A percentile compares a stretch with the other conserved stretches of the same genome.
These are phyloP conservation scores for Cydia fagiglandana DNA, from an alignment of 1,140 invertebrate species.

Conservation along the genomic window DNA sequence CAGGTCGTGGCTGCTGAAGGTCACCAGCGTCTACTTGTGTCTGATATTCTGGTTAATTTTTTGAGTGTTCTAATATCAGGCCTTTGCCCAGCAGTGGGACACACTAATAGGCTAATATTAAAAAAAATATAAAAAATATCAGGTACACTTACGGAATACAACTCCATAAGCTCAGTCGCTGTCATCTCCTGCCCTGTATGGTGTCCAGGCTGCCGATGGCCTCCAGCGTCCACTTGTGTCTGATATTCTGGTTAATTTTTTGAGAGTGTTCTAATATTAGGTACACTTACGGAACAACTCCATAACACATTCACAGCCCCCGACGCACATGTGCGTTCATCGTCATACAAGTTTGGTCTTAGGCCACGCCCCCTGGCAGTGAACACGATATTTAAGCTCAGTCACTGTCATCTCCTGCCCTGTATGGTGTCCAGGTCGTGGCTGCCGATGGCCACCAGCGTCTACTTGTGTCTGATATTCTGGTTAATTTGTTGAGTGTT, in stretches of 20 bases:
- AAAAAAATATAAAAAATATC: too few relatives aligned
- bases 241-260: conserved; percentile 92
- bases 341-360: too few relatives aligned
- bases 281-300: conserved; percentile 88
- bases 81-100: too few relatives aligned
- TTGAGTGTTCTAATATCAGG: conserved; percentile 37
- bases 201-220: too few relatives aligned
- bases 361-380: too few relatives aligned
- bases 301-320: too few relatives aligned
- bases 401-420: conserved; percentile 90
- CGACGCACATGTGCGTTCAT: too few relatives aligned
- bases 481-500: conserved; percentile 82
- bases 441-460: conserved; percentile 97
- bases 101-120: too few relatives aligned
- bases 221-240: conserved; percentile 93
- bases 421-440: conserved; percentile 97
- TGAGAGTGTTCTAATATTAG: conserved; percentile 35
- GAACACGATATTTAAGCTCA: too few relatives aligned
- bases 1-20: conserved; percentile 98
- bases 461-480: conserved; percentile 95
- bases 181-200: too few relatives aligned
- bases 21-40: conserved; percentile 93
- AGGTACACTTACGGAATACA: too few relatives aligned
- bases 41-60: conserved; percentile 94
- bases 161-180: too few relatives aligned